Percentiles rank a stretch among this genome's conserved stretches.
These are phyloP conservation scores for Hystrix cristata DNA, from an alignment of 2,113 vertebrate genomes.

Conservation along the genomic window DNA sequence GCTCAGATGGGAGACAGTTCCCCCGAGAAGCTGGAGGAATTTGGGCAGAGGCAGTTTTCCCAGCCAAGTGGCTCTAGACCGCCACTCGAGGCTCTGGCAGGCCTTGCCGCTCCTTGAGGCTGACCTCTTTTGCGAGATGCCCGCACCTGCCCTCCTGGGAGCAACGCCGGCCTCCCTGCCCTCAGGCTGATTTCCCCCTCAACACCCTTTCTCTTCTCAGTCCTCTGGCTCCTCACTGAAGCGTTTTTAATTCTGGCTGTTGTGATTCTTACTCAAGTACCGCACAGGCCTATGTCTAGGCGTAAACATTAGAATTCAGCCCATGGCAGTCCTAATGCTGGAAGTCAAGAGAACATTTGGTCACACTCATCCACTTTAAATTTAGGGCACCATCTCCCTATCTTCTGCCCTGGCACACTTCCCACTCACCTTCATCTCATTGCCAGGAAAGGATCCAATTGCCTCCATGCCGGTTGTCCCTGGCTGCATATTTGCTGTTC, in stretches of 20 bases:
- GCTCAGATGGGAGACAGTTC: background rate
- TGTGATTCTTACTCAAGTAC: background rate
- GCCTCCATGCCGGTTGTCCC: background rate
- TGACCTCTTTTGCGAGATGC: background rate
- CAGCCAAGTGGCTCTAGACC: background rate
- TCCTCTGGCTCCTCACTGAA: background rate
- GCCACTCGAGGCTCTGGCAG: background rate
- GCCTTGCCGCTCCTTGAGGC: too few species aligned
- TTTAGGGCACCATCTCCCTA: background rate
- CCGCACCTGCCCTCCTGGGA: background rate
- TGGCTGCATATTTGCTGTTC: background rate
- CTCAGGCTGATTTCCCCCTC: background rate
- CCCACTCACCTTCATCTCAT: background rate
- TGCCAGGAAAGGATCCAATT: background rate
- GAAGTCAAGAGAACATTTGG: background rate
- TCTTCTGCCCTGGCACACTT: background rate
- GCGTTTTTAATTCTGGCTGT: background rate
- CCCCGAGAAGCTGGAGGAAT: background rate
- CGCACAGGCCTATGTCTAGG: background rate
- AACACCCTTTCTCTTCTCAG: conserved; percentile 13
- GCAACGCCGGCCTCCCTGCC: background rate
- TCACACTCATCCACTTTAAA: background rate
- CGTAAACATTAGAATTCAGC: background rate
- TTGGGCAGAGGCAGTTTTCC: background rate
- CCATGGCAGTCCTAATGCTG: background rate